Percentiles rank a stretch among this genome's conserved stretches.
phyloP scores from a whole-genome alignment of 2,888 invertebrate genomes.

The Heliconius charithonia region DNA sequence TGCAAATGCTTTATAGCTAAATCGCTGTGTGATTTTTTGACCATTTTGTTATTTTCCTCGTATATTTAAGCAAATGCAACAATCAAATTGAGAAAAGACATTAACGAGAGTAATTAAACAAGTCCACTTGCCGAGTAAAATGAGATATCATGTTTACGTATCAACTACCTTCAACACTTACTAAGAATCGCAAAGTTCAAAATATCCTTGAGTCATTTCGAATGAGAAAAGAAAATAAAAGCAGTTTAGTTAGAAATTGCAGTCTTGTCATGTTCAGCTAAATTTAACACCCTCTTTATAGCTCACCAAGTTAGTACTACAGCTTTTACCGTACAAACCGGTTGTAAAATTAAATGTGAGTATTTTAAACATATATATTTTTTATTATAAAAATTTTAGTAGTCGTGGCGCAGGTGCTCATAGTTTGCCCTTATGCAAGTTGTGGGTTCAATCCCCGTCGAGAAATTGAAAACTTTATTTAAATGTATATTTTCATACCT shows the following conservation, averaged over 20 bases:
- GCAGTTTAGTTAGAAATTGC: slow-evolving; percentile 33
- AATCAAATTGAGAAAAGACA: background rate
- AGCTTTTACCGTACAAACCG: slow-evolving; percentile 37
- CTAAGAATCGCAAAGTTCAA: slow-evolving; percentile 7
- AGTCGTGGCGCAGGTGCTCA: background rate
- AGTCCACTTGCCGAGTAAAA: background rate
- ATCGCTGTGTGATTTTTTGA: too few species aligned
- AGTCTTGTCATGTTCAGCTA: slow-evolving; percentile 44
- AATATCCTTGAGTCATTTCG: slow-evolving; percentile 28
- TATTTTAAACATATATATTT: slow-evolving; percentile 8
- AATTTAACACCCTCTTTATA: slow-evolving; percentile 49
- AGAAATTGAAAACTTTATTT: too few species aligned
- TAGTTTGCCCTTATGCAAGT: too few species aligned
- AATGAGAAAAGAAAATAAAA: slow-evolving; percentile 35
- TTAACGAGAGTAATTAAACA: background rate
- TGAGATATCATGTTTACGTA: background rate
- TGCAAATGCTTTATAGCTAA: too few species aligned
- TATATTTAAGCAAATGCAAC: background rate
- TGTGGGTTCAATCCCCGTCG: too few species aligned
- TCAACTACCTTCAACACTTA: background rate
- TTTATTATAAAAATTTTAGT: background rate
- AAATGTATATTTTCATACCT: too few species aligned
- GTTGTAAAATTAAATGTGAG: slow-evolving; percentile 37
- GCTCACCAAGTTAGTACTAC: slow-evolving; percentile 45
- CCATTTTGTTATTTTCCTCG: too few species aligned